phyloP scores from a whole-genome alignment of 2,888 invertebrate genomes.

The Halictus quadricinctus region DNA sequence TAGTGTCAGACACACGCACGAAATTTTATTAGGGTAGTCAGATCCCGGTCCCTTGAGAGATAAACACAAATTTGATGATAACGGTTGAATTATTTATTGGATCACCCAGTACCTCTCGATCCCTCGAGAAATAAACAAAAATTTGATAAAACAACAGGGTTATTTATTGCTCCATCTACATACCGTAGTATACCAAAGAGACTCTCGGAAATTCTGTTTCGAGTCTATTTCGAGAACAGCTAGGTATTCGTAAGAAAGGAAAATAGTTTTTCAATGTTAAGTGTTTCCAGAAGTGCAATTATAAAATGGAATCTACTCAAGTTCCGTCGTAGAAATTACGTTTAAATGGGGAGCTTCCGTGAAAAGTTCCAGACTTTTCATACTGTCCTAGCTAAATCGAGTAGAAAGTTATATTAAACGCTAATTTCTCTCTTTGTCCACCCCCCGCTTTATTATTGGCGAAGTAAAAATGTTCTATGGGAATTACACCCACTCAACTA shows the following conservation, averaged over 20 bases:
- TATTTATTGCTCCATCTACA: neutral
- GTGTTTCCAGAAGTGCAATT: neutral
- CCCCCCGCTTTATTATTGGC: neutral
- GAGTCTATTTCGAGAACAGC: neutral
- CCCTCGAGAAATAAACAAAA: neutral
- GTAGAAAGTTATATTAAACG: conserved; percentile 4
- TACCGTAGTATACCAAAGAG: neutral
- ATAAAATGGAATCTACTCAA: neutral
- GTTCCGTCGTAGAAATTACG: neutral
- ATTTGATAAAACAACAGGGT: neutral
- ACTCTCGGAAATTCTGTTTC: neutral
- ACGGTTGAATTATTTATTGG: neutral
- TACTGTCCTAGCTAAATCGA: neutral
- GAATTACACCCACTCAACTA: neutral
- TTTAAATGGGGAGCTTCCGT: neutral
- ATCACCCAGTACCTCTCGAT: neutral
- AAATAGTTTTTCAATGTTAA: neutral
- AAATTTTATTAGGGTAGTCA: neutral
- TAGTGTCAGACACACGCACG: neutral
- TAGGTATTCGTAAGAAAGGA: neutral
- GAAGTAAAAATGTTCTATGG: neutral
- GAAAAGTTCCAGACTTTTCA: neutral
- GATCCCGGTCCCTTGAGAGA: neutral
- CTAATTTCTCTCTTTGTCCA: neutral
- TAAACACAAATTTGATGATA: neutral